Evolutionary conservation across 2,113 vertebrate species (phyloP).

Genomic region (Muntiacus reevesi): DNA sequence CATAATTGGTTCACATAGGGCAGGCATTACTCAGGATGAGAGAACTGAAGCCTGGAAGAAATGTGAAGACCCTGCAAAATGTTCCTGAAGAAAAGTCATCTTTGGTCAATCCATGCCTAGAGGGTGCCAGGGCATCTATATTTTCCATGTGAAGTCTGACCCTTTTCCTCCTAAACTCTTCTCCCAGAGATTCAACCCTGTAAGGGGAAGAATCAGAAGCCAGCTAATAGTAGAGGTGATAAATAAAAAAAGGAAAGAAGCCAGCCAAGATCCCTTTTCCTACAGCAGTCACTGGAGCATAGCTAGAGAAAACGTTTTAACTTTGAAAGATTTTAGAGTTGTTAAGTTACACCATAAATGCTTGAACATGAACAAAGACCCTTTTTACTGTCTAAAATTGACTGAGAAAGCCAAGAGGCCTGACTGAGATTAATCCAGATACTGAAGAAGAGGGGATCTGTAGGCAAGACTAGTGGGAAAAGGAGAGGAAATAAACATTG

Average conservation of each 20-base stretch:
- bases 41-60: background rate
- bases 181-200: background rate
- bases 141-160: background rate
- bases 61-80: background rate
- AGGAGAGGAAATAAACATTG: background rate
- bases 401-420: background rate
- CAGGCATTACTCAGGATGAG: background rate
- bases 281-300: background rate
- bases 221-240: background rate
- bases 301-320: background rate
- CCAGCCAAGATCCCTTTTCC: background rate
- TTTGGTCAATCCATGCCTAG: background rate
- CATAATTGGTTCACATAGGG: background rate
- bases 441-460: background rate
- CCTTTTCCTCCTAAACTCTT: background rate
- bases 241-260: background rate
- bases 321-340: background rate
- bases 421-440: background rate
- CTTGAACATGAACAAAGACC: background rate
- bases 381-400: background rate
- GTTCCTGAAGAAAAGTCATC: background rate
- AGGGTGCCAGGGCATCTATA: background rate
- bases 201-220: background rate
- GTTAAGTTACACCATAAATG: background rate
- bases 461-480: background rate